Base-by-base conservation (phyloP, 2,888 invertebrate species). In the Achlya flavicornis region DNA sequence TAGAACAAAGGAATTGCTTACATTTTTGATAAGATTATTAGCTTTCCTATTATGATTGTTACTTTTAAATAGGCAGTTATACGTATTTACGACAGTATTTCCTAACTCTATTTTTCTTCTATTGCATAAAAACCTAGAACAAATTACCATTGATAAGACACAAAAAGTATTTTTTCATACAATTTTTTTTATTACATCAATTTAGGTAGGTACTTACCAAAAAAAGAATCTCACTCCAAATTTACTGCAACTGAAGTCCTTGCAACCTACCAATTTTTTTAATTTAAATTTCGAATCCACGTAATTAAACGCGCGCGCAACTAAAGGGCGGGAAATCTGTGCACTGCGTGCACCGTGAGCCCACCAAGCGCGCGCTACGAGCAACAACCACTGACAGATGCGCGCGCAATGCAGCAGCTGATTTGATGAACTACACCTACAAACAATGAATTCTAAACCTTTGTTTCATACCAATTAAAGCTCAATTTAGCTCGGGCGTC, bases 311-410 rank as follows among this genome's bases (percentile, higher is more conserved):
- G 60, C 60, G 60, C 60, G 53, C 19, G 33, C 41, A 41, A 60
- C 41, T 41, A 68, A 81, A 78, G 71, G 74, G 77, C 78, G 80
- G 75, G 73, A 76, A 84, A 78, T 72, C 72, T 72, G 65, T 67
- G 71, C 68, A 26, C 19, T 53, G 41, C 41, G 53, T 53, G 53
- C 53, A 53, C 53, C 66, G 64, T 63, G 58, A 66, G 69, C 61
- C 67, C 72, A 73, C 69, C 68, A 62, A 73, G 66, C 69, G 68
- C 71, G 69, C 83, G 81, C 88, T 78, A 78, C 82, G 85, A 87
- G 85, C 86, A 46, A 46, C 46, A n/a, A 46, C 46, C 46, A 89
- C 89, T 89, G 89, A 87, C 84, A 84, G 83, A 83, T 83, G 81
- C 75, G 81, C 80, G 80, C 76, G 72, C 73, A 53, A 53, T 53